phyloP scores from a whole-genome alignment of 2,113 vertebrate genomes.

The Cheirogaleus medius region DNA sequence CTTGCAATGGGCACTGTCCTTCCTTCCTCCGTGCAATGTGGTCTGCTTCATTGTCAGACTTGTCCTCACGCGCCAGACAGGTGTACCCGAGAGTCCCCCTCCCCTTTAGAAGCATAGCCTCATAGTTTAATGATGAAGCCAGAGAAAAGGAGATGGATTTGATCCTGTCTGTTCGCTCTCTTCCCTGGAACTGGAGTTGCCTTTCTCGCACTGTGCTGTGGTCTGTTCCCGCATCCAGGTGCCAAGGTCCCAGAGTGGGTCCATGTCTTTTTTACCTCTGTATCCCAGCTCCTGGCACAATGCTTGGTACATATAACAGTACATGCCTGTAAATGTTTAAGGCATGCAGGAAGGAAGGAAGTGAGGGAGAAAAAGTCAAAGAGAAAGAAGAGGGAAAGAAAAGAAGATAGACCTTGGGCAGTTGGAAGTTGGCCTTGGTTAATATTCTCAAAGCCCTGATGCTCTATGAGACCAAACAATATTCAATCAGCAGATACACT shows the following conservation, averaged over 20 bases:
- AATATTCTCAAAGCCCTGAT: not conserved
- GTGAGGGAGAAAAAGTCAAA: too few species aligned
- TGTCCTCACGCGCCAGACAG: not conserved
- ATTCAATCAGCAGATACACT: not conserved
- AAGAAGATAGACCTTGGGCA: not conserved
- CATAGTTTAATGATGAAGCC: not conserved
- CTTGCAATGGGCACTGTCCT: accelerated
- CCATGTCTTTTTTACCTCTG: not conserved
- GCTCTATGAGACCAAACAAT: not conserved
- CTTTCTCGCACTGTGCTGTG: not conserved
- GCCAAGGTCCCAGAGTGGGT: not conserved
- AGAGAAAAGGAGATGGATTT: not conserved
- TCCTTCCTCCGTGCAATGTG: not conserved
- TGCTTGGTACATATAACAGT: not conserved
- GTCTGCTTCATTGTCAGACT: not conserved
- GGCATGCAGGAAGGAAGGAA: not conserved
- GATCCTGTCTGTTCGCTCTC: not conserved
- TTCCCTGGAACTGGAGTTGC: not conserved
- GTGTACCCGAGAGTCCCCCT: not conserved
- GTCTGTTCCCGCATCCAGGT: not conserved
- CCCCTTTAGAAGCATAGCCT: not conserved
- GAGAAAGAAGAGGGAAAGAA: not conserved
- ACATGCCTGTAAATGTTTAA: not conserved
- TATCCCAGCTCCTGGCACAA: not conserved
- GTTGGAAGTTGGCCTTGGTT: not conserved